A percentile compares a stretch with the other conserved stretches of the same genome.
phyloP scores from a whole-genome alignment of 1,140 invertebrate genomes.

The Drosophila lacertosa region DNA sequence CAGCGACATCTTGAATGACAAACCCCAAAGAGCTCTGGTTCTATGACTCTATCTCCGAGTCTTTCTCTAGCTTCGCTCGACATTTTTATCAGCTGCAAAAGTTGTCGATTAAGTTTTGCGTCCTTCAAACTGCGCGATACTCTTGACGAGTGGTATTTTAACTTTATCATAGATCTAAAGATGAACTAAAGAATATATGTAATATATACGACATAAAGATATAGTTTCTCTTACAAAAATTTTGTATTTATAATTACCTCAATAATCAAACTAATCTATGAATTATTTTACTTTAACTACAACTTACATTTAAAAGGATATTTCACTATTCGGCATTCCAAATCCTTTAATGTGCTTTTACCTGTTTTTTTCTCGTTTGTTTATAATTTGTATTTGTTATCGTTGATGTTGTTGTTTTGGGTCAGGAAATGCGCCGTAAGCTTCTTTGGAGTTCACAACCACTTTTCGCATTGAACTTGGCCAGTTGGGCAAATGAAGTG shows the following conservation, averaged over 20 bases:
- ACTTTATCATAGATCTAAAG: background rate
- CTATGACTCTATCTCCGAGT: constrained; percentile 22
- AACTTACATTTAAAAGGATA: background rate
- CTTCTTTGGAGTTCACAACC: constrained; percentile 46
- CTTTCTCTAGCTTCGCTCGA: constrained; percentile 3
- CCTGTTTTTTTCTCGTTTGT: constrained; percentile 21
- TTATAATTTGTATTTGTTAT: constrained; percentile 26
- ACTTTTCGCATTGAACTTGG: constrained; percentile 7
- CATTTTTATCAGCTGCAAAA: constrained; percentile 56
- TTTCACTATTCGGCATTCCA: background rate
- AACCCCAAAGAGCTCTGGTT: constrained; percentile 26
- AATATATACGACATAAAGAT: too few species aligned
- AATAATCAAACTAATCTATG: too few species aligned
- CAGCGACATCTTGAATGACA: constrained; percentile 73
- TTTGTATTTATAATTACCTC: too few species aligned
- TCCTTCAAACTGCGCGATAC: constrained; percentile 36
- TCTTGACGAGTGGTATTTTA: background rate
- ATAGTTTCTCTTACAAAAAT: too few species aligned
- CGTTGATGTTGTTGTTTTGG: constrained; percentile 23
- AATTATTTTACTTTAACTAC: background rate
- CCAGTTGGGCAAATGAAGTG: constrained; percentile 65
- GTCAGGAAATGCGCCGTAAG: constrained; percentile 63
- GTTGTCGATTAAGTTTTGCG: constrained; percentile 76
- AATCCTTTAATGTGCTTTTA: background rate
- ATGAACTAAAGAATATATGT: too few species aligned